Conservation (phyloP, 2,797 vertebrate genomes). For the Silurus lanzhouensis region DNA sequence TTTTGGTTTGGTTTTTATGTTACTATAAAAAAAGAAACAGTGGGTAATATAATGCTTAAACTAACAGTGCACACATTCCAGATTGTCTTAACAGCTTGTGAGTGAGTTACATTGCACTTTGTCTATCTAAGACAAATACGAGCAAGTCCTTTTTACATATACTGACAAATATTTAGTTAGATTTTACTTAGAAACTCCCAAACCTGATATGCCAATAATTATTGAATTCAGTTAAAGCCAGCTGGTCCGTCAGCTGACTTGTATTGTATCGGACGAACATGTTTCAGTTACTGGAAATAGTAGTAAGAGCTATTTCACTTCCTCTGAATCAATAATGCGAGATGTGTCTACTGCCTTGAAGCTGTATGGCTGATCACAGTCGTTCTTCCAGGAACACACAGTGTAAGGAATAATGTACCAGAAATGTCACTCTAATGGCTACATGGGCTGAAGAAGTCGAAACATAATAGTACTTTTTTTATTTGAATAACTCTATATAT, state of each 20-base stretch:
- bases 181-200: neutral
- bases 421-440: neutral
- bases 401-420: neutral
- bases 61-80: neutral
- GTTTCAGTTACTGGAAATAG: neutral
- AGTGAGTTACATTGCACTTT: neutral
- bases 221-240: neutral
- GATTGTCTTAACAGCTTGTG: neutral
- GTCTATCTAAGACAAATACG: neutral
- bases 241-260: neutral
- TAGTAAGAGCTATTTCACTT: slow-evolving; percentile 18
- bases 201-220: neutral
- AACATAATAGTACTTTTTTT: neutral
- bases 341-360: neutral
- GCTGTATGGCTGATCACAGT: neutral
- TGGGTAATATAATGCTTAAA: neutral
- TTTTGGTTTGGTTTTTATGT: neutral
- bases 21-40: neutral
- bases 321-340: slow-evolving; percentile 19
- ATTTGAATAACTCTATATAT: neutral
- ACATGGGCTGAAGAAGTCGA: neutral
- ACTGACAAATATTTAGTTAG: neutral
- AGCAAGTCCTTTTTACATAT: neutral
- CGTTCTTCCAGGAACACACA: neutral
- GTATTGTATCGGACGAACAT: neutral